Base-by-base conservation (phyloP, 1,140 invertebrate genomes). In the Mizuhopecten yessoensis region DNA sequence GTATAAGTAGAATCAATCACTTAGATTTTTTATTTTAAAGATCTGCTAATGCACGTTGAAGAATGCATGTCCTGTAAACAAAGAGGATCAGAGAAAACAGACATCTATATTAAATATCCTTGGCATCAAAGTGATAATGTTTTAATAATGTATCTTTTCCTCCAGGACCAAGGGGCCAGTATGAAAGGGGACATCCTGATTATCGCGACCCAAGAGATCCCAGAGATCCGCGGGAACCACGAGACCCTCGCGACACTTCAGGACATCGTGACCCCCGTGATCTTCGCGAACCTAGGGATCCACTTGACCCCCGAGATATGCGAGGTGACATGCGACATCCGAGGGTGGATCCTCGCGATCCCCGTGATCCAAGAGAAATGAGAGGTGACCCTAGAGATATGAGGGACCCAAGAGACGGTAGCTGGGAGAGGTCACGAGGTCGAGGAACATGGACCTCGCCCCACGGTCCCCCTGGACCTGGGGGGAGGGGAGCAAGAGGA, bases 211-310 rank as follows among this genome's bases (percentile, higher is more conserved):
- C 88, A 15, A 34, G 90, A 57, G 88, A 89, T 0, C 34, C 33
- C 29, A 23, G 45, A 17, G 90, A 89, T 23, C 36, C 90, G 17
- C 49, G 88, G 0, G 49, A 90, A 20, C 0, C 86, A 1, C 87
- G 89, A 39, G 89, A 90, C 17, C 15, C 34, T 9, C 33, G 86
- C 15, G 57, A 75, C n/a, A n/a, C 34, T 23, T 34, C 20, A 45
- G 86, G n/a, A n/a, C n/a, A n/a, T n/a, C n/a, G n/a, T n/a, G 88
- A 89, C 34, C 15, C 39, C 9, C 29, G 87, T 39, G 88, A 90
- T 20, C n/a, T 34, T 11, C 86, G 90, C 29, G 90, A 91, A 13
- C 87, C 49, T 0, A 39, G 90, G 15, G 90, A 91, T 29, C 17
- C 49, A 11, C 36, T 33, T 0, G 89, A 75, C 7, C 57, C 57